These are phyloP conservation scores for Lasius fuliginosus DNA, from an alignment of 2,888 invertebrate genomes.

Conservation along the genomic window DNA sequence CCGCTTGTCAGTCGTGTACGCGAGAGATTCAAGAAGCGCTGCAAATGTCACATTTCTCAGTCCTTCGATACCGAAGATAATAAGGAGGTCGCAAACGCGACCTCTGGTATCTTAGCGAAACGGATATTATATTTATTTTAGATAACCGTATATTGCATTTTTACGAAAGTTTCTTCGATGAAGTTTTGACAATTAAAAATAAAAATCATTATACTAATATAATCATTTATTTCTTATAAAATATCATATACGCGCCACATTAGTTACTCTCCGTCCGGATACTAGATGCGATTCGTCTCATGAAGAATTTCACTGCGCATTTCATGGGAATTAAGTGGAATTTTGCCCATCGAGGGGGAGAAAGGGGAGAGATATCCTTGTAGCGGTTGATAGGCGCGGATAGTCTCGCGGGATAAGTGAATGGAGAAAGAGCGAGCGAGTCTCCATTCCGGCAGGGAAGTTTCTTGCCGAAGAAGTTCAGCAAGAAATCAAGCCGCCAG, in stretches of 20 bases:
- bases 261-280: not conserved
- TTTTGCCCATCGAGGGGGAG: slow-evolving; percentile 49
- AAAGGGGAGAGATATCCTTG: slow-evolving; percentile 49
- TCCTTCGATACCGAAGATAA: not conserved
- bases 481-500: slow-evolving; percentile 80
- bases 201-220: not conserved
- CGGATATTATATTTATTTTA: no score
- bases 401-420: slow-evolving; percentile 73
- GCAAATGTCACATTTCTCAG: not conserved
- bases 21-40: not conserved
- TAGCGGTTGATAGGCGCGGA: slow-evolving; percentile 61
- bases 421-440: slow-evolving; percentile 71
- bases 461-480: slow-evolving; percentile 76
- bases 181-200: not conserved
- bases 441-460: slow-evolving; percentile 72
- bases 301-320: slow-evolving; percentile 17
- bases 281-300: slow-evolving; percentile 4
- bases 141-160: not conserved
- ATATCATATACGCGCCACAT: not conserved
- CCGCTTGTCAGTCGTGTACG: not conserved
- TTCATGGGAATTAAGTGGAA: slow-evolving; percentile 66
- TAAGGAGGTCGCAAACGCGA: not conserved
- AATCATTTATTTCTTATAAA: not conserved
- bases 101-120: not conserved
- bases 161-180: not conserved